These are phyloP conservation scores for Nemurella pictetii DNA, from an alignment of 2,888 invertebrate genomes.

Conservation along the genomic window DNA sequence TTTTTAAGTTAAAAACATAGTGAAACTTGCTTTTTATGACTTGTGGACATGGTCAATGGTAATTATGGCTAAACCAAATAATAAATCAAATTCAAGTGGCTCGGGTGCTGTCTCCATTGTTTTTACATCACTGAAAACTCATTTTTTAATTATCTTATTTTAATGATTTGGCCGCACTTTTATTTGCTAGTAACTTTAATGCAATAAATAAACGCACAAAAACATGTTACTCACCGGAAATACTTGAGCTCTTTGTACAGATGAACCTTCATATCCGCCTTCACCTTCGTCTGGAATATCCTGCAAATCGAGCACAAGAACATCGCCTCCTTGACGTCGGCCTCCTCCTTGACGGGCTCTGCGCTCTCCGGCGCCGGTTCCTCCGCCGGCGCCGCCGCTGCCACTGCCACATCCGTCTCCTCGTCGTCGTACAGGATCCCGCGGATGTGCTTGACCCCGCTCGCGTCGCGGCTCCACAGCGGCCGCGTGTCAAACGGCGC, in stretches of 20 bases:
- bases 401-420: constrained; percentile 35
- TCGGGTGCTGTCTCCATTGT: too few species aligned
- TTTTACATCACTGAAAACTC: constrained; percentile 33
- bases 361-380: neutral
- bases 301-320: constrained; percentile 66
- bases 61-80: too few species aligned
- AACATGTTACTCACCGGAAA: constrained; percentile 66
- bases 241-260: constrained; percentile 69
- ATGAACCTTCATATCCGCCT: constrained; percentile 66
- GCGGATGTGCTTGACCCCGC: constrained; percentile 60
- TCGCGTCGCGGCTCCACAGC: constrained; percentile 63
- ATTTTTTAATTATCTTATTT: constrained; percentile 8
- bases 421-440: constrained; percentile 63
- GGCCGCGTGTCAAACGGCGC: constrained; percentile 60
- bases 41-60: too few species aligned
- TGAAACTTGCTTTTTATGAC: too few species aligned
- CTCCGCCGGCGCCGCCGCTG: neutral
- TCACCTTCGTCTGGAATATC: constrained; percentile 59
- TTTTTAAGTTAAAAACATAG: too few species aligned
- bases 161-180: too few species aligned
- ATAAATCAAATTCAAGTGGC: too few species aligned
- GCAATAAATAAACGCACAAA: too few species aligned
- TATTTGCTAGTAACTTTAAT: too few species aligned
- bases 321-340: constrained; percentile 51
- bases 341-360: constrained; percentile 48